phyloP scores from a whole-genome alignment of 2,113 vertebrate genomes.

The Hiodon alosoides region DNA sequence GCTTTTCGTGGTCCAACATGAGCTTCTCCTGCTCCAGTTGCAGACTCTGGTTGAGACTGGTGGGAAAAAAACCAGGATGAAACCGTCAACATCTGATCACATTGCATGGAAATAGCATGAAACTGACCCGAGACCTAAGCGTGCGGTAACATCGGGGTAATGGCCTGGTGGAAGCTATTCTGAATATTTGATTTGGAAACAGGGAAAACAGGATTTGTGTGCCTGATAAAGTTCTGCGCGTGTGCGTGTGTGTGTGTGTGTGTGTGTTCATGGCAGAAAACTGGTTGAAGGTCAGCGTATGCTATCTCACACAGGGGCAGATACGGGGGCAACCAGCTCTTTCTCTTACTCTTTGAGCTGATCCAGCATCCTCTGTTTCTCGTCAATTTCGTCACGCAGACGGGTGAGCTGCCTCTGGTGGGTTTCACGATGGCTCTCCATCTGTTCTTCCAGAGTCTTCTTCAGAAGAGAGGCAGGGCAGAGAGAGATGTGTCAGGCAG shows the following conservation, averaged over 20 bases:
- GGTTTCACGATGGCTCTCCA: conserved; percentile 81
- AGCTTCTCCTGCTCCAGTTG: conserved; percentile 74
- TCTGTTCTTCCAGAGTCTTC: conserved; percentile 83
- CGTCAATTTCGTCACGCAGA: conserved; percentile 81
- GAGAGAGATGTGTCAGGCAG: background rate
- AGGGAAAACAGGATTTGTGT: too few species aligned
- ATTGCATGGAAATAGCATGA: background rate
- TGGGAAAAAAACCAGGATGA: background rate
- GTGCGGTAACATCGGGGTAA: too few species aligned
- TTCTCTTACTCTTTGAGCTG: conserved; percentile 79
- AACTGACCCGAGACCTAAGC: too few species aligned
- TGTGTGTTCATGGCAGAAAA: background rate
- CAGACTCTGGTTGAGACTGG: conserved; percentile 77
- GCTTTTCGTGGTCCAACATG: conserved; percentile 73
- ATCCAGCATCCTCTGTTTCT: conserved; percentile 86
- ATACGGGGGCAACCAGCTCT: too few species aligned
- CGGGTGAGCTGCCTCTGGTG: conserved; percentile 85
- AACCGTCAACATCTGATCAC: background rate
- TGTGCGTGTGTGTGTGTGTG: background rate
- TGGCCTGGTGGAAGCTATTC: too few species aligned
- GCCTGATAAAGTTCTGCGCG: too few species aligned
- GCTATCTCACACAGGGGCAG: too few species aligned
- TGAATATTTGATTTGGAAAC: too few species aligned
- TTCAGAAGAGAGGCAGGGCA: conserved; percentile 35
- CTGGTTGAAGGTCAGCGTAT: too few species aligned